These are phyloP conservation scores for Caranx melampygus DNA, from an alignment of 2,113 vertebrate genomes.

Conservation along the genomic window DNA sequence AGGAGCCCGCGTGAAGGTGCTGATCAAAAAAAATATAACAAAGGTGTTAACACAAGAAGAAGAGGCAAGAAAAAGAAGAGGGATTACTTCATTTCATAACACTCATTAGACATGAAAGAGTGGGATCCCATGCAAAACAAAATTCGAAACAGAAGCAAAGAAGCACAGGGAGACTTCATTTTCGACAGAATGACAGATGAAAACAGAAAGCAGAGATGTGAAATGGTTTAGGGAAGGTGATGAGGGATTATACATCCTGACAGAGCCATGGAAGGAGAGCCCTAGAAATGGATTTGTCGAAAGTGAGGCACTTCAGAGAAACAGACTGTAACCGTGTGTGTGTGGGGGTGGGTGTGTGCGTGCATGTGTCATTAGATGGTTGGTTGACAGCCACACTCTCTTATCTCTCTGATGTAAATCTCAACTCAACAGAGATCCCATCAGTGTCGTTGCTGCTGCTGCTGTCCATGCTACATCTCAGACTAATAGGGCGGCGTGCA, in stretches of 20 bases:
- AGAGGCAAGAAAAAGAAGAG: background rate
- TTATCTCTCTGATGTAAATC: conserved; percentile 59
- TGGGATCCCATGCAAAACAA: background rate
- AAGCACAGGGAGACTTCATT: background rate
- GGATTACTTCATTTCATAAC: background rate
- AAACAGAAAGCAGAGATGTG: conserved; percentile 54
- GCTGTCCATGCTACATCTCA: conserved; percentile 27
- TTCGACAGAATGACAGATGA: conserved; percentile 44
- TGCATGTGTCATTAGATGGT: conserved; percentile 24
- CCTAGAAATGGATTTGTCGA: conserved; percentile 61
- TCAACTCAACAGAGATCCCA: conserved; percentile 53
- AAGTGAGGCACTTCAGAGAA: conserved; percentile 56
- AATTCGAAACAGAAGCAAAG: conserved; percentile 20
- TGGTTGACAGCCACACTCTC: conserved; percentile 63
- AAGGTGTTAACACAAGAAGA: conserved; percentile 11
- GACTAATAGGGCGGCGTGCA: conserved; percentile 31
- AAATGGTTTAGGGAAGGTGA: conserved; percentile 62
- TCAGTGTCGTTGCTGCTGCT: conserved; percentile 39
- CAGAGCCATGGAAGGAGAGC: conserved; percentile 53
- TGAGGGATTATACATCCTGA: conserved; percentile 65
- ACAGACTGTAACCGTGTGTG: conserved; percentile 17
- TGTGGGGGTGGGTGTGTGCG: conserved; percentile 18
- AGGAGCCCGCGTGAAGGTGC: conserved; percentile 14
- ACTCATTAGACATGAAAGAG: conserved; percentile 13
- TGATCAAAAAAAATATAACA: conserved; percentile 26